A percentile compares a stretch with the other conserved stretches of the same genome.
phyloP scores from a whole-genome alignment of 1,140 invertebrate species.

The Ctenoplectra terminalis region DNA sequence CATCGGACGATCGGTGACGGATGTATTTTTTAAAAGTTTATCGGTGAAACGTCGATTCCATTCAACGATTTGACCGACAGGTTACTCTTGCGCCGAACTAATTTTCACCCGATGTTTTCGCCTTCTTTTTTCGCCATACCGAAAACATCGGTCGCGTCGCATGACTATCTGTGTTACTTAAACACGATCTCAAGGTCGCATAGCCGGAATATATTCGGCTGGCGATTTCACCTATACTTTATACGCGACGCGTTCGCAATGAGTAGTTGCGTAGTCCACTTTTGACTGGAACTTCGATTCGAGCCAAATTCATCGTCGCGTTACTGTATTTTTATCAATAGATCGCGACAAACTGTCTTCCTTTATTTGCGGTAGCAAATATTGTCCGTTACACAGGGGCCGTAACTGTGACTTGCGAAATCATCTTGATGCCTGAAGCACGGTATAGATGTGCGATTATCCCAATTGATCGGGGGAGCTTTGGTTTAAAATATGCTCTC shows the following conservation, averaged over 20 bases:
- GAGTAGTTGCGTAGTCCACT: not conserved
- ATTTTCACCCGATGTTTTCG: not conserved
- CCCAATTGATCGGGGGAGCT: too few relatives aligned
- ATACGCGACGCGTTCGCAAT: not conserved
- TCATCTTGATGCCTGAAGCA: not conserved
- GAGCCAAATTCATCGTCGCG: not conserved
- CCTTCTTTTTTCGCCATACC: not conserved
- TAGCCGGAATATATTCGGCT: conserved; percentile 13
- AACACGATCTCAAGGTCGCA: conserved; percentile 22
- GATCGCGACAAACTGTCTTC: not conserved
- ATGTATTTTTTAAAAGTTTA: not conserved
- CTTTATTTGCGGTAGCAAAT: not conserved
- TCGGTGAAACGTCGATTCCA: not conserved
- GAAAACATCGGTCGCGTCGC: not conserved
- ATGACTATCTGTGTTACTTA: not conserved
- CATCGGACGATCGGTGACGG: too few relatives aligned
- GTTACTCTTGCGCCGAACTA: not conserved
- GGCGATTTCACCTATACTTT: not conserved
- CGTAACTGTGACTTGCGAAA: conserved; percentile 6
- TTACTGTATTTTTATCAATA: not conserved
- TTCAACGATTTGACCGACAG: not conserved
- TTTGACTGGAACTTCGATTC: too few relatives aligned
- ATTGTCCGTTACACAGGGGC: not conserved
- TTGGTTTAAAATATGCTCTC: not conserved
- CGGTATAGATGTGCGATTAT: too few relatives aligned